Evolutionary conservation across 92 coral and sea anemone species (phyloP), one percentile per base, ranked within the genome.

Genomic region (Epizoanthus ramosus): DNA sequence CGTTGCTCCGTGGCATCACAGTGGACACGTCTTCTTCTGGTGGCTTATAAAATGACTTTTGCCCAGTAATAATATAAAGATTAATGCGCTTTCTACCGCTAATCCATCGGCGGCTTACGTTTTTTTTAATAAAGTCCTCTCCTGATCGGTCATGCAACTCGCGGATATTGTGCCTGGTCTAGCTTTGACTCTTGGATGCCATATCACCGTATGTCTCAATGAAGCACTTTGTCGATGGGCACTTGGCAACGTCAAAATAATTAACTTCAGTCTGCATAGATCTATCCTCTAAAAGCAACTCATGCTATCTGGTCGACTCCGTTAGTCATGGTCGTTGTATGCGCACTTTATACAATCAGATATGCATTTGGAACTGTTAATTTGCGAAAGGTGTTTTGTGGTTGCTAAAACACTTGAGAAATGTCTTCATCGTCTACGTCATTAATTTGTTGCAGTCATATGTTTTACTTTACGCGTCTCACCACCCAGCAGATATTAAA

Each of bases 311-410:
- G 23, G 41, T 61, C 54, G 39, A 76, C 68, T 58, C 31, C 33
- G 71, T 75, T 75, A 57, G 80, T 77, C 82, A 77, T 77, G 81
- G 82, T 22, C 71, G 63, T 77, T 75, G 13, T 75, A 39, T 17
- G n/a, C 67, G 12, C 54, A 77, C 82, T 61, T 61, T 43, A 43
- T 43, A 3, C 61, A 59, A n/a, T 60, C 41, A 10, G 21, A 16
- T 35, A 76, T 59, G 28, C 39, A 60, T 19, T 59, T 39, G 59
- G 82, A 77, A 28, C 82, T 77, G 82, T 63, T 41, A 60, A 61
- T 63, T 35, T 77, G 70, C 18, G 82, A 77, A 43, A 28, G 33
- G 70, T 60, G 71, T 61, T 61, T 56, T 61, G 71, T 61, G 71
- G 70, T 23, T 61, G 71, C 82, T 57, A 47, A 77, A 77, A 19